These are phyloP conservation scores for Ochotona curzoniae DNA, from an alignment of 2,113 vertebrate species.

Conservation along the genomic window DNA sequence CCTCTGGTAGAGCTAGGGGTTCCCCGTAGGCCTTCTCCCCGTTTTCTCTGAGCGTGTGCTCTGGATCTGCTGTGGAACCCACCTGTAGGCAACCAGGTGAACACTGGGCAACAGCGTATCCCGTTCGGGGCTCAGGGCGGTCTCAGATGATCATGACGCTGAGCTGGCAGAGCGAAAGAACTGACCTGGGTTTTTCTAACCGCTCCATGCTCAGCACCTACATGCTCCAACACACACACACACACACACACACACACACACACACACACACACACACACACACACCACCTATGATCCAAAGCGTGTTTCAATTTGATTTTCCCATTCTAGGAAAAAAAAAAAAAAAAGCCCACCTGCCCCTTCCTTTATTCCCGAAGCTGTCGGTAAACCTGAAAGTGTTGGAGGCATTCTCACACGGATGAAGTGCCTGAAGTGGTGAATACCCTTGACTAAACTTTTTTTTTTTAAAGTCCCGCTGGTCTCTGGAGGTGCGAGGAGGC, in stretches of 20 bases:
- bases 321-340: conserved; percentile 8
- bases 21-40: background rate
- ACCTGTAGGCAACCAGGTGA: background rate
- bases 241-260: too few species aligned
- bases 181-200: background rate
- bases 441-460: background rate
- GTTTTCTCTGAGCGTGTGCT: background rate
- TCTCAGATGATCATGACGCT: background rate
- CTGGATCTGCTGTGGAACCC: background rate
- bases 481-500: too few species aligned
- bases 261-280: background rate
- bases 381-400: background rate
- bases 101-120: background rate
- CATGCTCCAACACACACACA: background rate
- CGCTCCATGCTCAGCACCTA: background rate
- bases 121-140: background rate
- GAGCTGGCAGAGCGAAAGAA: background rate
- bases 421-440: background rate
- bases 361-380: background rate
- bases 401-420: background rate
- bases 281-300: background rate
- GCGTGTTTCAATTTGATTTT: background rate
- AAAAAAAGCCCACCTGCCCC: background rate
- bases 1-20: background rate
- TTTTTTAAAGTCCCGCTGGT: background rate